phyloP scores from a whole-genome alignment of 2,888 invertebrate genomes.

The Platycnemis pennipes region DNA sequence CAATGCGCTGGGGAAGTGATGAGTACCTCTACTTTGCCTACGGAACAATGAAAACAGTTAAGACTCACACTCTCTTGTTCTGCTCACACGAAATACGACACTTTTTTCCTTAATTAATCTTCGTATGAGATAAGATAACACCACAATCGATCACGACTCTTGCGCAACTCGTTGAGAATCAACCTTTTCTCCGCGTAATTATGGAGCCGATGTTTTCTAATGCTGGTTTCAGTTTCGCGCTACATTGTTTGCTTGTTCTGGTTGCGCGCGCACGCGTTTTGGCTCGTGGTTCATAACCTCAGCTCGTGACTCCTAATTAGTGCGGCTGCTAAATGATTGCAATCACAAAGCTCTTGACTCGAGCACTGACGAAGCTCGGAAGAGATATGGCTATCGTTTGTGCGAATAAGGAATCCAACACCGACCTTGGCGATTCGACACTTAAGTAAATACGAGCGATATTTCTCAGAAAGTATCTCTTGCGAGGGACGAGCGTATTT shows the following conservation, averaged over 20 bases:
- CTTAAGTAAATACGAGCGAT: too few species aligned
- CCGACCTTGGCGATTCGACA: too few species aligned
- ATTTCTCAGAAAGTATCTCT: too few species aligned
- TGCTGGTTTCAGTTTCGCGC: too few species aligned
- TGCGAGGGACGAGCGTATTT: too few species aligned
- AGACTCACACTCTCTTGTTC: neutral
- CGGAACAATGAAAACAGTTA: too few species aligned
- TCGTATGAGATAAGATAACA: neutral
- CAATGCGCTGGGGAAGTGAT: neutral
- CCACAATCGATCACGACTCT: neutral
- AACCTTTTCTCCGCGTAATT: neutral
- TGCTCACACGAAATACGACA: neutral
- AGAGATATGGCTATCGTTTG: too few species aligned
- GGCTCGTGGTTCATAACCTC: neutral
- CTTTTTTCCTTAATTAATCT: neutral
- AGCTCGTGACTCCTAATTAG: neutral
- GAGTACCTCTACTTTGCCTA: neutral
- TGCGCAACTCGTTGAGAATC: neutral
- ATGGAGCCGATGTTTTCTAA: neutral
- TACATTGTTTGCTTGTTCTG: neutral
- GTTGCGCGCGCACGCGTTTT: neutral
- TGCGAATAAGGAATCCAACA: too few species aligned
- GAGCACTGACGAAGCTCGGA: neutral
- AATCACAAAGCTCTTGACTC: neutral
- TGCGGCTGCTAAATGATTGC: neutral